A percentile compares a stretch with the other conserved stretches of the same genome.
Evolutionary conservation across 2,797 vertebrate species (phyloP).

Genomic region (Platyrinchus mystaceus): DNA sequence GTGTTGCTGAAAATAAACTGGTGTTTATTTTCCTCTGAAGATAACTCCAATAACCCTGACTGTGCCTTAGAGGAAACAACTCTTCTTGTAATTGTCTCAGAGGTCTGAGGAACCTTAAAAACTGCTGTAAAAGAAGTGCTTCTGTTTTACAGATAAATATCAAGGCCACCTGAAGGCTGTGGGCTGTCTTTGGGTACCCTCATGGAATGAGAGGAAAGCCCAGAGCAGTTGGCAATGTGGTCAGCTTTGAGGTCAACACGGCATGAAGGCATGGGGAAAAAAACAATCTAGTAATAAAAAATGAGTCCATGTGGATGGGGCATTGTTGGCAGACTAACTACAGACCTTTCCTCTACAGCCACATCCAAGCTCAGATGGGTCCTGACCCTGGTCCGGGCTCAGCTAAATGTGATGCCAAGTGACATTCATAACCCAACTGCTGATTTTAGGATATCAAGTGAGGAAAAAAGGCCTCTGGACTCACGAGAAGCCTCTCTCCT

Average conservation of each 20-base stretch:
- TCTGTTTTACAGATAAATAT: background rate
- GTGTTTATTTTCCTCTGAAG: background rate
- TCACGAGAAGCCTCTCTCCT: background rate
- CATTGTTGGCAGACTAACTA: background rate
- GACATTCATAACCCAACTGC: background rate
- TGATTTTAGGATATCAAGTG: background rate
- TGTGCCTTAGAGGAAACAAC: background rate
- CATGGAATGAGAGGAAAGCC: background rate
- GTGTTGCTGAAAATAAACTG: background rate
- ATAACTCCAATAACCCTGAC: background rate
- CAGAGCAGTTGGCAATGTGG: background rate
- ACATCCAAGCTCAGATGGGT: fast-evolving
- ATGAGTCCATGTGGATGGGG: background rate
- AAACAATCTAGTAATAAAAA: background rate
- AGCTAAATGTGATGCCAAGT: background rate
- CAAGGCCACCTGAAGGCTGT: background rate
- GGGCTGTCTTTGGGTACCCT: background rate
- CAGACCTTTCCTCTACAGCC: background rate
- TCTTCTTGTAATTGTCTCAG: background rate
- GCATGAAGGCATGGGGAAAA: fast-evolving
- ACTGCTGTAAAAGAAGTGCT: background rate
- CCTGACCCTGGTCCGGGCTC: background rate
- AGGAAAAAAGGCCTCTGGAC: background rate
- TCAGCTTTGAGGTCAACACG: background rate
- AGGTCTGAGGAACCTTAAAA: background rate